Evolutionary conservation across 2,113 vertebrate genomes (phyloP), one percentile per base, ranked within the genome.

Genomic region (Alectura lathami): DNA sequence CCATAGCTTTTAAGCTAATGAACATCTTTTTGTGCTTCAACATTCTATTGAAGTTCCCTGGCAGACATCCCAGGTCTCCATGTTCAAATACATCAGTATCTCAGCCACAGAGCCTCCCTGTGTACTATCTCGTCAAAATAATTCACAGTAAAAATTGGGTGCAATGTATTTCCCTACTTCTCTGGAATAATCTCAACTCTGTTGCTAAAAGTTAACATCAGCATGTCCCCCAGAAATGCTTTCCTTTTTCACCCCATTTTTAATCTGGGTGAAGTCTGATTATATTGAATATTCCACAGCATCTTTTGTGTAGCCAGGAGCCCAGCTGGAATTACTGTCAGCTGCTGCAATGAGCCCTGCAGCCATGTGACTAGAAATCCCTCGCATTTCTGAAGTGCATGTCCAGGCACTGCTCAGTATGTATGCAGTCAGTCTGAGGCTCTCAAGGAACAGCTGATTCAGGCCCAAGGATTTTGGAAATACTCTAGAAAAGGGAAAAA

Each of bases 1-100:
- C 32, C 38, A 59, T 74, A 59, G 78, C 82, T 94, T 89, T 96
- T 94, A 94, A 79, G 62, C 59, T 94, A 94, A 91, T 85, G 40
- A 92, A 27, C 67, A 64, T 51, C 54, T 93, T 93, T 69, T 59
- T 80, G 43, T 88, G 17, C 57, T 88, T 67, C 50, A 91, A 14
- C 20, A 43, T 88, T 86, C 94, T 77, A 78, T 10, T 78, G 77
- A 96, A 94, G 60, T 29, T 89, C 89, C 17, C 68, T 94, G 87
- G 89, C 91, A 89, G 63, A 18, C 42, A 51, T 95, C 82, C 79
- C 75, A 67, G 72, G 78, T 43, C 74, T 67, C 82, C 60, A 40
- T 30, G 43, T 56, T 74, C 64, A 69, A 88, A 47, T 20, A 66
- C 81, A 88, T 67, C 34, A 43, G 34, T 91, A 83, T 66, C 72